Conservation (phyloP, 2,797 vertebrate genomes). For the Helicolenus hilgendorfi region DNA sequence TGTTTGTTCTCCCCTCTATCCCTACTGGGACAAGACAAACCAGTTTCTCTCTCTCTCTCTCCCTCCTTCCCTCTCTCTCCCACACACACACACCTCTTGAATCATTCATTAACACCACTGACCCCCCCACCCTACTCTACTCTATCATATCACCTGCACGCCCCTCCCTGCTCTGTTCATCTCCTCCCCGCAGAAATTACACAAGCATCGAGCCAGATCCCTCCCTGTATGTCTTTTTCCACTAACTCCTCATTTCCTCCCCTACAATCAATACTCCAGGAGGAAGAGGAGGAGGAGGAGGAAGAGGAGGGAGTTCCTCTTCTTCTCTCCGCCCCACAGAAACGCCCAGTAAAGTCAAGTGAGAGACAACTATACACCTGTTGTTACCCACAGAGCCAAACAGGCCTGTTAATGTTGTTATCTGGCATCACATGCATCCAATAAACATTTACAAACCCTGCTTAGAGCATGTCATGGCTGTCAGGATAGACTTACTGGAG, state of each 20-base stretch:
- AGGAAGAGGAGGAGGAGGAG: neutral
- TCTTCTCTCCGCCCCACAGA: neutral
- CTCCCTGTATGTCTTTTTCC: neutral
- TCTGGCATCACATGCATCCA: neutral
- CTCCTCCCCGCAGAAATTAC: neutral
- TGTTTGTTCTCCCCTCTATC: neutral
- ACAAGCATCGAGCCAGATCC: neutral
- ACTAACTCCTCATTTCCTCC: constrained; percentile 8
- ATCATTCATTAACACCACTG: constrained; percentile 48
- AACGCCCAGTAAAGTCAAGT: constrained; percentile 45
- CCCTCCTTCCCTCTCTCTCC: neutral
- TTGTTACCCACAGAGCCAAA: neutral
- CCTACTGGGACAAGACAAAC: constrained; percentile 74
- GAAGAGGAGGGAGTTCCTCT: neutral
- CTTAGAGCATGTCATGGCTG: neutral
- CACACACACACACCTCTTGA: constrained; percentile 20
- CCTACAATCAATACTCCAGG: constrained; percentile 38
- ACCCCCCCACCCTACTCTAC: neutral
- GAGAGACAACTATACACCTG: constrained; percentile 27
- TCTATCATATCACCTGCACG: constrained; percentile 43
- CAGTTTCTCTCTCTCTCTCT: constrained; percentile 53
- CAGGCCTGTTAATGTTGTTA: neutral
- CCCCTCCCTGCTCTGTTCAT: constrained; percentile 14
- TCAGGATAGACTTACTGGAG: no score
- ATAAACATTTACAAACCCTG: neutral